Percentiles rank a stretch among this genome's conserved stretches.
Evolutionary conservation across 2,888 invertebrate species (phyloP).

Genomic region (Clusia tigrina): DNA sequence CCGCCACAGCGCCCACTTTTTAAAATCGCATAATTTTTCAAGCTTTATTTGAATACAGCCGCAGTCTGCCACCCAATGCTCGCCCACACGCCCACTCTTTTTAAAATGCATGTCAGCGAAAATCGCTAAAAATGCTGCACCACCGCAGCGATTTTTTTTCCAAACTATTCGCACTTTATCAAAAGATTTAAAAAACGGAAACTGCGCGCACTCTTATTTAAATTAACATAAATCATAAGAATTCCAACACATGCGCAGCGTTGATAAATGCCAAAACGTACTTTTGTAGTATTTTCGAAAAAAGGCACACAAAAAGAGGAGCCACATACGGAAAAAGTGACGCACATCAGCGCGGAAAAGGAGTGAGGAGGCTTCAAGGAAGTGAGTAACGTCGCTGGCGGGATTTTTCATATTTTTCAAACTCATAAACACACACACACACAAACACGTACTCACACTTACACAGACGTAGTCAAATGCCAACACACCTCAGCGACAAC

Average conservation of each 20-base stretch:
- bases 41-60: neutral
- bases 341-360: neutral
- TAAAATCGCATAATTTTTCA: constrained; percentile 8
- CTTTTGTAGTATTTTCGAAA: neutral
- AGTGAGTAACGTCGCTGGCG: constrained; percentile 43
- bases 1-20: neutral
- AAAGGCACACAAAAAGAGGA: neutral
- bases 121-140: constrained; percentile 29
- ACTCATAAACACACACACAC: neutral
- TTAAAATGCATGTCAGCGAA: constrained; percentile 2
- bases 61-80: neutral
- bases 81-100: neutral
- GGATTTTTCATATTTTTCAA: constrained; percentile 30
- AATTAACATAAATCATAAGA: constrained; percentile 59
- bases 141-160: constrained; percentile 15
- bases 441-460: neutral
- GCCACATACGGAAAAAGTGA: no score
- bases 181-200: constrained; percentile 42
- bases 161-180: constrained; percentile 51
- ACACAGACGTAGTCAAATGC: neutral
- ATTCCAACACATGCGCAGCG: constrained; percentile 27
- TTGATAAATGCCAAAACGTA: constrained; percentile 19
- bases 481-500: constrained; percentile 2
- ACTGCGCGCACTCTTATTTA: constrained; percentile 48
- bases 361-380: constrained; percentile 35